A percentile compares a stretch with the other conserved stretches of the same genome.
Evolutionary conservation across 2,888 invertebrate species (phyloP).

Genomic region (Pollenia griseotomentosa): DNA sequence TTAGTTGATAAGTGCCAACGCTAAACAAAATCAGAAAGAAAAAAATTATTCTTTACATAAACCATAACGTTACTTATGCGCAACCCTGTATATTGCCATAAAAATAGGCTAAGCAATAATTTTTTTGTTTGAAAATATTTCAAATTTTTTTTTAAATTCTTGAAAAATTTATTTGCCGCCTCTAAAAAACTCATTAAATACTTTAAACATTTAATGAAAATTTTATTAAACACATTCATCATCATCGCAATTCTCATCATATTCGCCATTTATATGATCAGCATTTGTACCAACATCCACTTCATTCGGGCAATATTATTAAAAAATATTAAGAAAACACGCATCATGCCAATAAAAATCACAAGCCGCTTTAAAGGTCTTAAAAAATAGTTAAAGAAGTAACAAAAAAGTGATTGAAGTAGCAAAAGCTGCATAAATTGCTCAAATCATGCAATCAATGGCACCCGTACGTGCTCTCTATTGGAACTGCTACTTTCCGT

Average conservation of each 20-base stretch:
- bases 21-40: too few relatives aligned
- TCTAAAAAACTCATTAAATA: constrained; percentile 43
- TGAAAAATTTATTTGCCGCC: constrained; percentile 14
- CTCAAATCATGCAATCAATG: constrained; percentile 15
- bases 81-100: too few relatives aligned
- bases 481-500: neutral
- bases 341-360: constrained; percentile 22
- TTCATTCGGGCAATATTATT: constrained; percentile 7
- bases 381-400: neutral
- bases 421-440: constrained; percentile 9
- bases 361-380: neutral
- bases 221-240: constrained; percentile 32
- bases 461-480: neutral
- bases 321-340: constrained; percentile 8
- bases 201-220: constrained; percentile 40
- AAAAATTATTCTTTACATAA: too few relatives aligned
- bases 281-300: constrained; percentile 14
- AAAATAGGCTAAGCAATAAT: neutral
- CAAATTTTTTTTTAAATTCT: neutral
- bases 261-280: neutral
- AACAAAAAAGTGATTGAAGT: neutral
- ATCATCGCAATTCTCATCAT: neutral
- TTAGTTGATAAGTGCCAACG: too few relatives aligned
- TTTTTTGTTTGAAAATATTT: neutral
- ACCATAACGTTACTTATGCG: too few relatives aligned